phyloP scores from a whole-genome alignment of 2,888 invertebrate species.

The Stramonita haemastoma region DNA sequence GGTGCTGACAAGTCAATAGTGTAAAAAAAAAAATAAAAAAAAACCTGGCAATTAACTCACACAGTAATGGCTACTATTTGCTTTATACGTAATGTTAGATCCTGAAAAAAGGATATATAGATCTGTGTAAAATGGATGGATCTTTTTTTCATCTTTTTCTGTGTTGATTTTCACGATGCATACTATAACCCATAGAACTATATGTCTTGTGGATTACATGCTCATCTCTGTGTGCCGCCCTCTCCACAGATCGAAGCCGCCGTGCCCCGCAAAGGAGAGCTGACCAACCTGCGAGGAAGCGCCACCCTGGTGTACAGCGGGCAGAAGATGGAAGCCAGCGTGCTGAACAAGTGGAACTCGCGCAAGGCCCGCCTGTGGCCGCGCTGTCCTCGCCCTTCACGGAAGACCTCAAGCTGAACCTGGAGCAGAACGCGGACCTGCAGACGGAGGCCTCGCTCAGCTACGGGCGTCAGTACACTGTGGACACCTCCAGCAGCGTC shows the following conservation, averaged over 20 bases:
- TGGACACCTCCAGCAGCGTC: slow-evolving; percentile 35
- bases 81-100: too few species aligned
- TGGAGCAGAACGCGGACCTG: slow-evolving; percentile 30
- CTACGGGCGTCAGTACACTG: slow-evolving; percentile 33
- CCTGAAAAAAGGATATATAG: too few species aligned
- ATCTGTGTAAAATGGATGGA: too few species aligned
- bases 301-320: slow-evolving; percentile 13
- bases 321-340: slow-evolving; percentile 26
- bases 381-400: slow-evolving; percentile 36
- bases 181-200: too few species aligned
- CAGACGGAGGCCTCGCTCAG: slow-evolving; percentile 32
- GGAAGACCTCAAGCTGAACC: slow-evolving; percentile 24
- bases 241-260: slow-evolving; percentile 30
- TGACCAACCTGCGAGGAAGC: slow-evolving; percentile 32
- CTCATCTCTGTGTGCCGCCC: too few species aligned
- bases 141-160: too few species aligned
- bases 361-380: slow-evolving; percentile 12
- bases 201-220: too few species aligned
- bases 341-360: slow-evolving; percentile 32
- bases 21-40: too few species aligned
- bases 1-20: too few species aligned
- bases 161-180: too few species aligned
- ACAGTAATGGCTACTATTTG: too few species aligned
- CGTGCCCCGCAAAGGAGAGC: slow-evolving; percentile 32
- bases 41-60: too few species aligned